Evolutionary conservation across 53 echinoderm and acorn worm species (phyloP), one percentile per base, ranked within the genome.

Genomic region (Zoroaster sp.): DNA sequence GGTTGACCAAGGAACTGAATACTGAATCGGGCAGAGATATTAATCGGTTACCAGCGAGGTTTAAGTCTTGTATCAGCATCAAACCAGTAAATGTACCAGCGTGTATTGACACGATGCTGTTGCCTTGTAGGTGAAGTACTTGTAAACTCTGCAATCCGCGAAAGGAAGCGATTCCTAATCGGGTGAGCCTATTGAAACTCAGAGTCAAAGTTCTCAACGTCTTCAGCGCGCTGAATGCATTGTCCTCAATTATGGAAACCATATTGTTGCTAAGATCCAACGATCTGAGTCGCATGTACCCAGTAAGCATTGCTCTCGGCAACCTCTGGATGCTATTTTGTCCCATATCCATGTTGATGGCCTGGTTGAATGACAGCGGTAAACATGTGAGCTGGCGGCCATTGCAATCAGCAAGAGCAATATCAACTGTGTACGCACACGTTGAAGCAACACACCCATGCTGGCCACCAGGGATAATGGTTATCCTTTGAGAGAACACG

Each of bases 11-110:
- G 1, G 89, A 42, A 38, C 88, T 47, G 59, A 98, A 98, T 1
- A 95, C 92, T 9, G 85, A 78, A 44, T 91, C 87, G 4, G 94
- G 93, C n/a, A 97, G 74, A 31, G 75, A 80, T 2, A 88, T 78
- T 35, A 97, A 40, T 39, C 89, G 83, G 72, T 97, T 97, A 23
- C 93, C 97, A 18, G 95, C 93, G 5, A 97, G 69, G 74, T 95
- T 95, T 18, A 97, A 73, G 40, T 95, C 97, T 28, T 89, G 77
- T 18, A 95, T 81, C 72, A 43, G 80, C 21, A 90, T 85, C 54
- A 97, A 49, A 15, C 93, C 95, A 14, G 43, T 74, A 71, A 97
- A 97, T 4, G 97, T 78, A 39, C 74, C 71, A 0, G 72, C 80
- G 80, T 88, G 88, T 28, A 97, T 93, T 2, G 90, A 40, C 40